These are phyloP conservation scores for Coryphaenoides rupestris DNA, from an alignment of 2,113 vertebrate species.

Conservation along the genomic window DNA sequence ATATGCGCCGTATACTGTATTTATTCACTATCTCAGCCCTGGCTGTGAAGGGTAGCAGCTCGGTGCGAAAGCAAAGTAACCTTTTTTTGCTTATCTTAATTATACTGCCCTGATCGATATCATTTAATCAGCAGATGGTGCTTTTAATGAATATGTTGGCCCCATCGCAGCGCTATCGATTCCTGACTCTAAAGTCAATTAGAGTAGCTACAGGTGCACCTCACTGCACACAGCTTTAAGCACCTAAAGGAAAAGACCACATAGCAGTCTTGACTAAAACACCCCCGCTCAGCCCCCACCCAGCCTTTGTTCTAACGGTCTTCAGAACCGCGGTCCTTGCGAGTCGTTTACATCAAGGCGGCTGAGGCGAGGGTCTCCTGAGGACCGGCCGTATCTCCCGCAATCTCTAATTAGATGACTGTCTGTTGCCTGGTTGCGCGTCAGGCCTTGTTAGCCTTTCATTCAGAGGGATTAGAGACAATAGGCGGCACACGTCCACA, in stretches of 20 bases:
- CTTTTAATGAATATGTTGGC: constrained; percentile 74
- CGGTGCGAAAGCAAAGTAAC: constrained; percentile 42
- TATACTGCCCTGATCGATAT: constrained; percentile 70
- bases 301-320: constrained; percentile 60
- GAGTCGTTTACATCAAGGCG: constrained; percentile 69
- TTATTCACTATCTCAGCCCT: constrained; percentile 13
- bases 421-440: constrained; percentile 72
- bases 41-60: constrained; percentile 29
- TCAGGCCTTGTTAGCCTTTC: constrained; percentile 73
- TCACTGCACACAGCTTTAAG: constrained; percentile 31
- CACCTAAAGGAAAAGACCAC: constrained; percentile 41
- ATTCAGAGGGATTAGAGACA: constrained; percentile 72
- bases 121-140: constrained; percentile 76
- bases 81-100: constrained; percentile 71
- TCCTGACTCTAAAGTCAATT: constrained; percentile 67
- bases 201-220: constrained; percentile 50
- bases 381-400: constrained; percentile 66
- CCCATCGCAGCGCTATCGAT: constrained; percentile 71
- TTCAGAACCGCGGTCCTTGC: constrained; percentile 67
- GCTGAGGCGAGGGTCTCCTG: constrained; percentile 60
- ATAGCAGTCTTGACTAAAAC: constrained; percentile 13
- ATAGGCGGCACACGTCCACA: too few relatives aligned
- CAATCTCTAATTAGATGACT: constrained; percentile 79
- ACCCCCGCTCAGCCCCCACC: constrained; percentile 19
- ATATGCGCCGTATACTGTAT: neutral